Base-by-base conservation (phyloP, 92 coral and sea anemone genomes). In the Epizoanthus stellaris region DNA sequence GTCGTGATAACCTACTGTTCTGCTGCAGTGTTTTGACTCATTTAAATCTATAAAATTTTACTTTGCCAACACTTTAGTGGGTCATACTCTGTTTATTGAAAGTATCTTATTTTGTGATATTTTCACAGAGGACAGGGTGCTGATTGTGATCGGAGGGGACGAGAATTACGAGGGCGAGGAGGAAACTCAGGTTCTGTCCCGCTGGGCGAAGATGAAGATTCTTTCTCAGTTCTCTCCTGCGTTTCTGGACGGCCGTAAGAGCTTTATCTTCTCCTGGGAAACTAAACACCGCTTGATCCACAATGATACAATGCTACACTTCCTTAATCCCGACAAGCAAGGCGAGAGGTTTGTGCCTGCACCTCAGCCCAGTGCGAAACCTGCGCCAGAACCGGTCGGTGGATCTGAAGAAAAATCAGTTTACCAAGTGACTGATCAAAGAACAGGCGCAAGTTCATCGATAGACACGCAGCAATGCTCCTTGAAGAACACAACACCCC, bases 91-190 rank as follows among this genome's bases (percentile, higher is more conserved):
- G n/a, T n/a, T n/a, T n/a, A n/a, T n/a, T n/a, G n/a, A 40, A 40
- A 43, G 6, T 43, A 43, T 43, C 4, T 43, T n/a, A 43, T 43
- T 43, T 43, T 23, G 13, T 40, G 1, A 6, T 4, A 36, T 61
- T 23, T n/a, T 15, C n/a, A n/a, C 14, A 86, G 89, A 38, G 17
- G 80, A 34, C 17, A 68, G 80, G 3, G 89, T 86, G 5, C 39
- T 86, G 8, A 70, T 86, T 23, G 81, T 86, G 19, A 80, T 86
- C 14, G 89, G 89, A 34, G 89, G 89, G 20, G 89, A 86, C 21
- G 80, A 80, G 36, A 70, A 70, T 23, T 87, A 87, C 89, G 49
- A 43, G 7, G 7, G 7, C 49, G 86, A 87, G 40, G 72, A 80
- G 52, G 62, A 70, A 39, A 57, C 12, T 0, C 49, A 12, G 19